Percentiles rank a stretch among this genome's conserved stretches.
Evolutionary conservation across 2,888 invertebrate genomes (phyloP).

Genomic region (Pollenia labialis): DNA sequence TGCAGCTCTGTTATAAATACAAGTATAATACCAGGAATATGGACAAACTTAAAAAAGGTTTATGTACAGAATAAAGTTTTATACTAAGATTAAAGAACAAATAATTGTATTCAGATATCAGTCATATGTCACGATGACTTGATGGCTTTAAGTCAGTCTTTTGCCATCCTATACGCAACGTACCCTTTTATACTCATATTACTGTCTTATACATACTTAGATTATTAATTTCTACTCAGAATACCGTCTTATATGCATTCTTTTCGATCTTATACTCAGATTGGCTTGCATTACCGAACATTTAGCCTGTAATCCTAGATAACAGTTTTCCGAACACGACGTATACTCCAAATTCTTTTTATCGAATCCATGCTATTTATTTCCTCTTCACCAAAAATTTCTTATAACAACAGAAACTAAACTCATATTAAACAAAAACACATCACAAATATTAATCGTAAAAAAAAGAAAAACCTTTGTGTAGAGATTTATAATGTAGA

Average conservation of each 20-base stretch:
- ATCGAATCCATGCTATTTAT: no score
- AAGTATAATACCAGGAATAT: no score
- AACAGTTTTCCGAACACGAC: neutral
- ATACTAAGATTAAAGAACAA: no score
- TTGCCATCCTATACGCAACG: no score
- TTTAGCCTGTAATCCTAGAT: neutral
- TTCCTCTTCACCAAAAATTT: neutral
- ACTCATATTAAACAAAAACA: neutral
- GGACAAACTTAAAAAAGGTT: no score
- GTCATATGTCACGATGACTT: no score
- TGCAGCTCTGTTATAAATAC: no score
- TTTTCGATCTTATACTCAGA: no score
- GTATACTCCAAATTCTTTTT: neutral
- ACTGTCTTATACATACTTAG: neutral
- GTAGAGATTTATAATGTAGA: constrained; percentile 32
- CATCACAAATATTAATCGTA: constrained; percentile 29
- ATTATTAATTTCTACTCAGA: neutral
- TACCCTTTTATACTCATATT: neutral
- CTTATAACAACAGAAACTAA: neutral
- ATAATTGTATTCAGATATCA: no score
- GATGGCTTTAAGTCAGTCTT: no score
- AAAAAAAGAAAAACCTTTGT: constrained; percentile 16
- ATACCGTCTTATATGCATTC: neutral
- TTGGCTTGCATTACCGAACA: no score
- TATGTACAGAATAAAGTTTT: no score